Percentiles rank a stretch among this genome's conserved stretches.
These are phyloP conservation scores for Tychaedon coryphoeus DNA, from an alignment of 2,113 vertebrate species.

Conservation along the genomic window DNA sequence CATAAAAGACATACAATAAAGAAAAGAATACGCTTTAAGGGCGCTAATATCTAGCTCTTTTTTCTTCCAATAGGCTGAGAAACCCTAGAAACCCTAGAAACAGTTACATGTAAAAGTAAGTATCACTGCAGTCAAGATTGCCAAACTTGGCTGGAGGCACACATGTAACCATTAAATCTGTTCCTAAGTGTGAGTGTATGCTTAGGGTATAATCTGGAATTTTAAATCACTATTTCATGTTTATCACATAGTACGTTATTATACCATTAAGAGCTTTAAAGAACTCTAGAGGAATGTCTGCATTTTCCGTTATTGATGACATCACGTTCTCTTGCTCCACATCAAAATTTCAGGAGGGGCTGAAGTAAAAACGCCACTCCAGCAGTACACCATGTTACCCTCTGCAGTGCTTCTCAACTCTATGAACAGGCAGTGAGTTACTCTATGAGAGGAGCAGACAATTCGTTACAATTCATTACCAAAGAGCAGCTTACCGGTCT, in stretches of 20 bases:
- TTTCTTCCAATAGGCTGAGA: neutral
- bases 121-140: neutral
- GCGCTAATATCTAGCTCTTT: neutral
- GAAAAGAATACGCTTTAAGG: neutral
- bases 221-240: neutral
- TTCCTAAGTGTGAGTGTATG: neutral
- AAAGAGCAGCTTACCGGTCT: conserved; percentile 82
- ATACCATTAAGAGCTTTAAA: neutral
- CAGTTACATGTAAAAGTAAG: neutral
- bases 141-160: neutral
- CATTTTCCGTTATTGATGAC: neutral
- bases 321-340: neutral
- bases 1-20: neutral
- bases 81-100: neutral
- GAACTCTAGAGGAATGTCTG: neutral
- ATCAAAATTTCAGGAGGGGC: neutral
- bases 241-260: neutral
- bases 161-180: neutral
- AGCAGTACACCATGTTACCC: accelerated
- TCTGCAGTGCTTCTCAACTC: neutral
- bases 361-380: neutral
- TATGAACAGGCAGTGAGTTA: neutral
- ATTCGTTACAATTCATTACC: neutral
- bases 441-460: neutral
- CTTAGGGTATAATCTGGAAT: neutral